Base-by-base conservation (phyloP, 2,113 vertebrate genomes). In the Arothron firmamentum region DNA sequence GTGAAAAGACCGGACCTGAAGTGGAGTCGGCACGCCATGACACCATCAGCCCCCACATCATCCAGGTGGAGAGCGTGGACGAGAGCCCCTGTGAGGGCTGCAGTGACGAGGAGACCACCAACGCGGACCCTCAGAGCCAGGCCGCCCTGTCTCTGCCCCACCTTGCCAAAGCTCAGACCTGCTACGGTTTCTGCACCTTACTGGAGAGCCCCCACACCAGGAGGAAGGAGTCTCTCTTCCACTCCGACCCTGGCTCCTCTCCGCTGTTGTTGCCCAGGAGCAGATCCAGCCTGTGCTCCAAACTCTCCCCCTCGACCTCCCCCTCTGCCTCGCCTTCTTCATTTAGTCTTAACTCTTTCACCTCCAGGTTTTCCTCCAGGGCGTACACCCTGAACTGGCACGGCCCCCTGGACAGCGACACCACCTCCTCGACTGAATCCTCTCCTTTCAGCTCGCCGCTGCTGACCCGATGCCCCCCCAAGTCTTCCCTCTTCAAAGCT, bases 141-240 rank as follows among this genome's bases (percentile, higher is more conserved):
- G 94, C 94, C 0, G 94, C 94, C 0, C 87, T 96, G 34, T 96
- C 94, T 0, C 81, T 96, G 65, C 94, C 93, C 1, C 93, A 96
- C 57, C 80, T 96, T 58, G 92, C 91, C 53, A 93, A 92, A 86
- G 87, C 90, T 1, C 83, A 92, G 70, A 96, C 93, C 49, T 92
- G 92, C 67, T 93, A 94, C 0, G 94, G 94, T 16, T 94, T 95
- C 77, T 95, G 93, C 77, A 92, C 93, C 4, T 81, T 96, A 68
- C 81, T 94, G 58, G 94, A 95, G 83, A 95, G 93, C 67, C 94
- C 94, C 6, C 93, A 96, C 85, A 95, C 92, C 25, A 87, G 93
- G 31, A 88, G 93, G 23, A 97, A 97, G 65, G 95, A 97, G 80
- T 96, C 94, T 0, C 90, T 97, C 69, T 95, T 96, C 87, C 94